Base-by-base conservation (phyloP, 2,888 invertebrate species). In the Drosophila planitibia region DNA sequence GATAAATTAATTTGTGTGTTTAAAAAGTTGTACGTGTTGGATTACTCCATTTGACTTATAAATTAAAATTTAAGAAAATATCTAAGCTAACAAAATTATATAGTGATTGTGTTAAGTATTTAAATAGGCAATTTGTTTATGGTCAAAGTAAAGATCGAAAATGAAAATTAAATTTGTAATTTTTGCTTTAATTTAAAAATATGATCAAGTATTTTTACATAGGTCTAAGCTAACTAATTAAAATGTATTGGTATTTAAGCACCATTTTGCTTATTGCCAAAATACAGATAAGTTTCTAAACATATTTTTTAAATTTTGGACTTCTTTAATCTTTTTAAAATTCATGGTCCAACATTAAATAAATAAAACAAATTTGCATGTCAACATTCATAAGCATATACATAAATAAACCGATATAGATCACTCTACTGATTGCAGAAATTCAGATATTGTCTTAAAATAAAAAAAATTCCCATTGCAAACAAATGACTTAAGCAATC, bases 401-500 rank as follows among this genome's bases (percentile, higher is more conserved):
- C 47, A 47, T 47, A 47, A 47, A 22, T 47, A 7, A 47, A 22
- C 22, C 7, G 22, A 47, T 22, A 47, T 22, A 47, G 22, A 47
- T 47, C 47, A 22, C 14, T 47, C 47, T 2, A 22, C 44, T 3
- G 22, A 22, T 14, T 14, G 22, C 44, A 44, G 22, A n/a, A 10
- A 41, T n/a, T n/a, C 2, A 28, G 28, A 28, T 28, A 28, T 28
- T 28, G 4, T 28, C 4, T 41, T 22, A 6, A 47, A 49, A 25
- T 49, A 19, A 19, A 52, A n/a, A 5, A 32, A 16, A 47, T 33
- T 30, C 12, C 32, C 10, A 4, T 12, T 52, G 51, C 28, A 65
- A 74, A 63, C 76, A 70, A 85, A 83, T 67, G 83, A 85, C 75
- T 87, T 69, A 63, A 60, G 62, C 72, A 71, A 78, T 73, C 69